Conservation (phyloP, 2,888 invertebrate genomes). For the Tanypteryx hageni region DNA sequence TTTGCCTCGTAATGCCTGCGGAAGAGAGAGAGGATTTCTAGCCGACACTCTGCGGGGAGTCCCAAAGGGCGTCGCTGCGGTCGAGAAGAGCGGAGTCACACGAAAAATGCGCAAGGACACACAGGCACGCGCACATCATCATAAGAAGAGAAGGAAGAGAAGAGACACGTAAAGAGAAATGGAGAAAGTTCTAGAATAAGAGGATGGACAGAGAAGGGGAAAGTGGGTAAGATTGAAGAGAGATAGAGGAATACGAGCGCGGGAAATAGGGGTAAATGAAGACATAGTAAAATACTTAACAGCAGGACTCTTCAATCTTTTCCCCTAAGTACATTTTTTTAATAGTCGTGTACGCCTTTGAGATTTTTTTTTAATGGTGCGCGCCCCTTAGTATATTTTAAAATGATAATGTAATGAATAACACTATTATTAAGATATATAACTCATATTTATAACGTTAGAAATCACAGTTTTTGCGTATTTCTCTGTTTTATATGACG, state of each 20-base stretch:
- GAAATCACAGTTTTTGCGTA: too few relatives aligned
- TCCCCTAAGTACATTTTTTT: too few relatives aligned
- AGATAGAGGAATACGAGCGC: not conserved
- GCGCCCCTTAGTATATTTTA: too few relatives aligned
- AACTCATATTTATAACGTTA: too few relatives aligned
- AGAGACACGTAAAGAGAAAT: not conserved
- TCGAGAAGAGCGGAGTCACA: not conserved
- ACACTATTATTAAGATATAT: too few relatives aligned
- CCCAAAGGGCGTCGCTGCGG: not conserved
- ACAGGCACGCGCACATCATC: not conserved
- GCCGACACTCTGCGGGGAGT: not conserved
- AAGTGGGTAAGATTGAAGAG: not conserved
- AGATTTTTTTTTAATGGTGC: too few relatives aligned
- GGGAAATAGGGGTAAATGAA: too few relatives aligned
- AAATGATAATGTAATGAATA: too few relatives aligned
- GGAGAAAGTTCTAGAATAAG: not conserved
- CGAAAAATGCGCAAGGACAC: not conserved
- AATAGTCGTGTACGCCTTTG: too few relatives aligned
- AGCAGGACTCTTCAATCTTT: too few relatives aligned
- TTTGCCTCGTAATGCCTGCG: not conserved
- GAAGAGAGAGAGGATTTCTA: conserved; percentile 27
- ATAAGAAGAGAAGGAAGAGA: not conserved
- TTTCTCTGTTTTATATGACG: too few relatives aligned
- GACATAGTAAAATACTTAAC: too few relatives aligned
- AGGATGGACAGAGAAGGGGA: not conserved